Evolutionary conservation across 2,113 vertebrate species (phyloP).

Genomic region (Pao palembangensis): DNA sequence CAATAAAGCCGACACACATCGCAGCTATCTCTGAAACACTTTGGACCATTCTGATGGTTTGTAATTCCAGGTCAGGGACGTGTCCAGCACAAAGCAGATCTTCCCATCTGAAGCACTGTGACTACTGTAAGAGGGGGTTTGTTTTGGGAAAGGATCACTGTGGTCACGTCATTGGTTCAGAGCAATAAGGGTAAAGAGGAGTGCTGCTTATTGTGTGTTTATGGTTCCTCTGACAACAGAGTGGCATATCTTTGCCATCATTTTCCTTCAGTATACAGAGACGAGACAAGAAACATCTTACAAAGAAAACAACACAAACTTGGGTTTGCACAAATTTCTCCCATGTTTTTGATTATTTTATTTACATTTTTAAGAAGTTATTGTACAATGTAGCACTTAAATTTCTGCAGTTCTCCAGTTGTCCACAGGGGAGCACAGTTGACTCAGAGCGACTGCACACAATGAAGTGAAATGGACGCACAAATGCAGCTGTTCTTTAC

Average conservation of each 20-base stretch:
- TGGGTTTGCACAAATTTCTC: not conserved
- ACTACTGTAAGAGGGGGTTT: constrained; percentile 26
- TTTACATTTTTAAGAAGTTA: not conserved
- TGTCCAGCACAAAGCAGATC: constrained; percentile 2
- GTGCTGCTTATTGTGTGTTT: constrained; percentile 68
- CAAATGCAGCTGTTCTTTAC: too few relatives aligned
- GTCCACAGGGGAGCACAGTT: constrained; percentile 20
- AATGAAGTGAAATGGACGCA: too few relatives aligned
- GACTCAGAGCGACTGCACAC: too few relatives aligned
- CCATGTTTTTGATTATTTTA: not conserved
- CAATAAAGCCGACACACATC: constrained; percentile 75
- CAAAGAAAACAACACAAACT: not conserved
- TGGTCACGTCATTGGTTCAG: constrained; percentile 56
- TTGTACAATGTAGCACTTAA: not conserved
- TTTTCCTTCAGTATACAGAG: constrained; percentile 17
- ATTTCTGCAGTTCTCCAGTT: constrained; percentile 18
- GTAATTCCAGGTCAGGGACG: not conserved
- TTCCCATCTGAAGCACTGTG: constrained; percentile 7
- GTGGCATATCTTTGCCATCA: constrained; percentile 16
- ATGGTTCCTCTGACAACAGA: constrained; percentile 27
- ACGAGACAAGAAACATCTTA: not conserved
- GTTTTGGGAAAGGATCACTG: constrained; percentile 56
- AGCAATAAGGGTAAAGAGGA: constrained; percentile 48
- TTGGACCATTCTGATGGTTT: constrained; percentile 66
- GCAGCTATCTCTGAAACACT: constrained; percentile 76